Evolutionary conservation across 1,140 invertebrate species (phyloP), one percentile per base, ranked within the genome.

Genomic region (Panagrolaimus sp.): DNA sequence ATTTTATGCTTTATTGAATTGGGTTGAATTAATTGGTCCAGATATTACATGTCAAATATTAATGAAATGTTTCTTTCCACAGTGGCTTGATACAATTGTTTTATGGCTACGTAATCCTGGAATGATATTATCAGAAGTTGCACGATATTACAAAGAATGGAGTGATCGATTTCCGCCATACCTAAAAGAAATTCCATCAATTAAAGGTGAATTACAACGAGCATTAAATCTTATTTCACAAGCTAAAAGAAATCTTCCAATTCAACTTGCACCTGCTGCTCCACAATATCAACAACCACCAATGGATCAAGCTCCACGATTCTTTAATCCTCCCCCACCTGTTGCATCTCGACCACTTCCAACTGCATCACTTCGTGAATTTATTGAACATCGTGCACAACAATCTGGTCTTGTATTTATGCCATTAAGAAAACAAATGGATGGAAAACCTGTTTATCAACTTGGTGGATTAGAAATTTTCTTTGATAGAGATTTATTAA

Each of bases 11-110:
- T 8, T 57, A 1, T 23, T 82, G 61, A 69, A 73, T 31, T 82
- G 79, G 79, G 16, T 72, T 5, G 72, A 74, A 23, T 45, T 81
- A 23, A 25, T 81, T 23, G 63, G 65, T 23, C 20, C 45, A 1
- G 77, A 80, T 42, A 53, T 70, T 11, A 80, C 79, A 25, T 65
- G 70, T 8, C 70, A 80, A 51, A 69, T 82, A 23, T 62, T 80
- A 3, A 62, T 69, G 3, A 78, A 71, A 64, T 48, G 68, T 45
- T 80, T 80, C 66, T 80, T 80, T 57, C 77, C 78, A 9, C 31
- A 76, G 75, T 81, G 71, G 68, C 80, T 67, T 43, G 65, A 67
- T 1, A 38, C 46, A 14, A 61, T 81, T 27, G 72, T 65, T 63
- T 8, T 44, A 23, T 78, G 74, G 72, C 53, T 81, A 8, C 64